Evolutionary conservation across 2,888 invertebrate species (phyloP), one percentile per base, ranked within the genome.

Genomic region (Eupelmus urozonus): DNA sequence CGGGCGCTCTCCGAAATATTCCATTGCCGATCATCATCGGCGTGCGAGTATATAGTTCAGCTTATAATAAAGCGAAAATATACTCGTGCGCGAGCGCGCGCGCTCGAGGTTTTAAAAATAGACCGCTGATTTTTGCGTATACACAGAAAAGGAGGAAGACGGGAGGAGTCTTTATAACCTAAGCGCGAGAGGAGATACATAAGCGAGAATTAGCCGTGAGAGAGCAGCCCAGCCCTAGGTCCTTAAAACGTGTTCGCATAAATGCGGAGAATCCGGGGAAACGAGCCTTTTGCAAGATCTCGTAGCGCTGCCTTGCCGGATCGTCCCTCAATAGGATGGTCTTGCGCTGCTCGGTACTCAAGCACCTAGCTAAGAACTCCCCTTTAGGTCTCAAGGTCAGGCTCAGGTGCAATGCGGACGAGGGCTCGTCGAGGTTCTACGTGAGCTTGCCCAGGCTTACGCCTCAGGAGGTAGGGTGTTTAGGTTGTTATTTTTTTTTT

Each of bases 391-490:
- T 81, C 60, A 78, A 75, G 63, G 71, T 76, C 53, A 80, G 80
- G 53, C 67, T 55, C 11, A 59, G 71, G 55, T 53, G 51, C 53
- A 73, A 53, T 60, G 20, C 62, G 13, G 59, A 78, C 40, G 83
- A 81, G 57, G 74, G 65, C 60, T 55, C 71, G 5, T 78, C 65
- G 4, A 82, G 88, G 57, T 80, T 83, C 23, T 87, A 88, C 59
- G 84, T 81, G 27, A 83, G 85, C 27, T 69, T 85, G 49, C 89
- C 90, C 23, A 84, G 88, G 62, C 88, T 91, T 53, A 89, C 90
- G 20, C 90, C 90, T 23, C 90, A 90, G 81, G 91, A 91, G 87
- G 91, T 90, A 84, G 78, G 80, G 4, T 9, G 11, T 4, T 18
- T 27, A 59, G 40, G 25, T 16, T 62, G 16, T 57, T 23, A 27